Evolutionary conservation across 2,113 vertebrate genomes (phyloP).

Genomic region (Colius striatus): DNA sequence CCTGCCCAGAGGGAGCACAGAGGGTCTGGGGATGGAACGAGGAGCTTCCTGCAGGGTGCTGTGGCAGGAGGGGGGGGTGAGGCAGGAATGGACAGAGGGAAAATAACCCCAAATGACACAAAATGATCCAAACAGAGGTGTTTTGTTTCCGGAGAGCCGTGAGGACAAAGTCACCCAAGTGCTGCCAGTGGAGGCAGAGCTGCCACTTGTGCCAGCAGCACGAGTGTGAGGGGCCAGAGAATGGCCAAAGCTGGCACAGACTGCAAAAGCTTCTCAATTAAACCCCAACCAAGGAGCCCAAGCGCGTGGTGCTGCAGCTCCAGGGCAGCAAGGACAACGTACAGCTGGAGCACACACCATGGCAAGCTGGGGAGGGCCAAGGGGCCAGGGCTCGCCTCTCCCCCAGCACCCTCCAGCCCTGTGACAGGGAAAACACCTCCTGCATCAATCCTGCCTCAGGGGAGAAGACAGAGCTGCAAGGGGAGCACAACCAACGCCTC

Average conservation of each 20-base stretch:
- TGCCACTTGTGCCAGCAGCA: neutral
- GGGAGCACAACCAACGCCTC: accelerated
- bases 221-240: neutral
- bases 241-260: neutral
- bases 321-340: neutral
- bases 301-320: neutral
- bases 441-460: neutral
- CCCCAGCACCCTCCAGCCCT: neutral
- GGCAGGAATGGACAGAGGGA: neutral
- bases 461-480: neutral
- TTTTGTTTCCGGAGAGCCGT: neutral
- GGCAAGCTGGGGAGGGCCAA: neutral
- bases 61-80: neutral
- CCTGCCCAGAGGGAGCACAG: accelerated
- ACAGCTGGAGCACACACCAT: neutral
- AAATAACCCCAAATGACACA: no score
- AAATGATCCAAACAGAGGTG: accelerated
- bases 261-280: neutral
- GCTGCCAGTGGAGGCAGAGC: neutral
- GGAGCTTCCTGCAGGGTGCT: neutral
- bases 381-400: neutral
- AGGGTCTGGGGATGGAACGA: neutral
- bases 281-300: neutral
- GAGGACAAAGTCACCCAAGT: neutral
- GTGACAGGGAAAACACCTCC: no score